Conservation (phyloP, 2,888 invertebrate genomes). For the Tupiocoris notatus region DNA sequence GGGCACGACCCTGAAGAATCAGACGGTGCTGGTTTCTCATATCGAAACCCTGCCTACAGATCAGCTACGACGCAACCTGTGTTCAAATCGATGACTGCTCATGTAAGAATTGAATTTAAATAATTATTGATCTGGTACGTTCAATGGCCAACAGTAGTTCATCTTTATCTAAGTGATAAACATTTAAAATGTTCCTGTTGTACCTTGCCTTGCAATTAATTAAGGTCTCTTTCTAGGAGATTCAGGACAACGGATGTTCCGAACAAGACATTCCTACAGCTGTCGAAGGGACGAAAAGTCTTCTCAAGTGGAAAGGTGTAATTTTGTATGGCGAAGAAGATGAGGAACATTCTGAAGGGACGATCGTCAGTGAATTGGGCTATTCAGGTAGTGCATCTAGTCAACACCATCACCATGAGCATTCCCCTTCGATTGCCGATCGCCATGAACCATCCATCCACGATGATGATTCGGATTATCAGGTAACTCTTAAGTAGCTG, state of each 20-base stretch:
- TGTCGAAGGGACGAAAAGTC: slow-evolving; percentile 57
- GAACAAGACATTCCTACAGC: slow-evolving; percentile 56
- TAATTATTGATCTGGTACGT: too few relatives aligned
- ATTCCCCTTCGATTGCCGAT: not conserved
- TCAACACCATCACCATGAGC: slow-evolving; percentile 35
- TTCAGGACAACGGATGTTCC: slow-evolving; percentile 53
- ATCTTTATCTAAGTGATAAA: too few relatives aligned
- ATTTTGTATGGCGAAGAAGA: slow-evolving; percentile 68
- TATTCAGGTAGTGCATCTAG: slow-evolving; percentile 42
- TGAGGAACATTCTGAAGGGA: slow-evolving; percentile 49
- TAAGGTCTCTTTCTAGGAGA: slow-evolving; percentile 42
- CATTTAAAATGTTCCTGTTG: too few relatives aligned
- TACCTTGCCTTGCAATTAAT: too few relatives aligned
- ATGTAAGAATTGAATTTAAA: too few relatives aligned
- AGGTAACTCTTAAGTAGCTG: slow-evolving; percentile 16
- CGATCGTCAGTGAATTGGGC: slow-evolving; percentile 9
- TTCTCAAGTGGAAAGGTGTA: slow-evolving; percentile 77
- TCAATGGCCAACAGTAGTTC: too few relatives aligned
- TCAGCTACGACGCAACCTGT: slow-evolving; percentile 66
- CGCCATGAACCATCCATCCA: not conserved
- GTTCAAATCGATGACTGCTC: slow-evolving; percentile 43
- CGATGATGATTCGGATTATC: slow-evolving; percentile 37
- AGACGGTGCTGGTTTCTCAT: slow-evolving; percentile 59
- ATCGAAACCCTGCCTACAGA: slow-evolving; percentile 72
- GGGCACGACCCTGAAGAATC: slow-evolving; percentile 29